Base-by-base conservation (phyloP, 2,888 invertebrate species). In the Thecophora atra region DNA sequence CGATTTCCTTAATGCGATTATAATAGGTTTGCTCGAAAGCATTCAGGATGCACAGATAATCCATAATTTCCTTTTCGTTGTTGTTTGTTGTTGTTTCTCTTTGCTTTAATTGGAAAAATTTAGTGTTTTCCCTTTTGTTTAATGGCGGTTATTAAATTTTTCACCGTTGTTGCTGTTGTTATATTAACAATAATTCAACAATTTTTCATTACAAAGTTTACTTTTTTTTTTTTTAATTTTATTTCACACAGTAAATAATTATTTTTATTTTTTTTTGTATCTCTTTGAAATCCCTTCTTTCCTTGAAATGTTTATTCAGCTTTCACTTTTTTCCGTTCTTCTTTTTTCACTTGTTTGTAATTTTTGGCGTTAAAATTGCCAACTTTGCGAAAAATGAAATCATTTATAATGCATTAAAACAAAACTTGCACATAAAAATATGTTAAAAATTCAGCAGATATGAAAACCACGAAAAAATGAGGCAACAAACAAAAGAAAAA, bases 1-100 rank as follows among this genome's bases (percentile, higher is more conserved):
- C 82, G 60, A 84, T 80, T 76, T 83, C 82, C 76, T 81, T 83
- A 42, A 83, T 81, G 73, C 80, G 80, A 78, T 79, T 82, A 73
- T 80, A 81, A 74, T 80, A 84, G 64, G 78, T 81, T 74, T 84
- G 82, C 79, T 84, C 85, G 73, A 85, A 84, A 72, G 82, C 83
- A 77, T 84, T 84, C 68, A 83, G 78, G 72, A 84, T 82, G 77
- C 82, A 80, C 65, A 85, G 78, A 79, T 83, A 85, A 76, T 86
- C 85, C 85, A 85, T 85, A 72, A 70, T 79, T 37, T 44, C 37
- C 28, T 67, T 26, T 37, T 11, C 37, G 6, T 37, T 1, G 30
- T 47, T 65, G 52, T 51, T 13, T 1, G 30, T 63, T 37, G 2
- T n/a, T 28, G 5, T 44, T 28, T 64, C 8, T 64, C 19, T 13